A percentile compares a stretch with the other conserved stretches of the same genome.
Conservation (phyloP, 2,888 invertebrate species). For the Sycophila texana region DNA sequence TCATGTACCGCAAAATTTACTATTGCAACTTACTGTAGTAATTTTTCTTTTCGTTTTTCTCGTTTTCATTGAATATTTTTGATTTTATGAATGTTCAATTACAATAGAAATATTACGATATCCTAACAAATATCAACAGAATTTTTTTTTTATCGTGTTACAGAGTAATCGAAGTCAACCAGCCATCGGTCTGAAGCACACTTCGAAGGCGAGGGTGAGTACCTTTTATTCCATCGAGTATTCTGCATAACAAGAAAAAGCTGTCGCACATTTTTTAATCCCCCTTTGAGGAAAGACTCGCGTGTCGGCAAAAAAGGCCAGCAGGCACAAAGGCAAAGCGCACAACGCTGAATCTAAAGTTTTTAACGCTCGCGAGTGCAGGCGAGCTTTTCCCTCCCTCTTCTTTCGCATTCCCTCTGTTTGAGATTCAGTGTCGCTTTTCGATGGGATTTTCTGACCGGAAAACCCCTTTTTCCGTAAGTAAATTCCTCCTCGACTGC, state of each 20-base stretch:
- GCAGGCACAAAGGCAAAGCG: slow-evolving; percentile 27
- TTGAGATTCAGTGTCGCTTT: slow-evolving; percentile 36
- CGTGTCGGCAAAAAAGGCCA: not conserved
- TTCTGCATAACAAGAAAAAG: not conserved
- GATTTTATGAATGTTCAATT: not conserved
- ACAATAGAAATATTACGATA: not conserved
- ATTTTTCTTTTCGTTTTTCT: too few relatives aligned
- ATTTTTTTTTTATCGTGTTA: slow-evolving; percentile 65
- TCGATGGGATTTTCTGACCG: slow-evolving; percentile 50
- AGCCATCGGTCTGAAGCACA: slow-evolving; percentile 82
- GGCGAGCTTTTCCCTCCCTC: not conserved
- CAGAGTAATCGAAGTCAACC: slow-evolving; percentile 84
- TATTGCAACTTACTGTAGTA: too few relatives aligned
- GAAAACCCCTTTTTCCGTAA: slow-evolving; percentile 43
- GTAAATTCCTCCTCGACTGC: slow-evolving; percentile 38
- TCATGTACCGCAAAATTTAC: too few relatives aligned
- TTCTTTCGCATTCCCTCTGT: slow-evolving; percentile 8
- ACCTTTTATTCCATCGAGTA: slow-evolving; percentile 15
- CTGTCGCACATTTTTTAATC: slow-evolving; percentile 4
- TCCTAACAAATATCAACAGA: not conserved
- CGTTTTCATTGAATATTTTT: not conserved
- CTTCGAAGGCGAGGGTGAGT: slow-evolving; percentile 83
- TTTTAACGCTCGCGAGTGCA: slow-evolving; percentile 12
- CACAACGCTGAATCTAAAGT: slow-evolving; percentile 25
- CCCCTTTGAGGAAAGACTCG: not conserved